Conservation (phyloP, 1,140 invertebrate genomes). For the Brachionus manjavacas region DNA sequence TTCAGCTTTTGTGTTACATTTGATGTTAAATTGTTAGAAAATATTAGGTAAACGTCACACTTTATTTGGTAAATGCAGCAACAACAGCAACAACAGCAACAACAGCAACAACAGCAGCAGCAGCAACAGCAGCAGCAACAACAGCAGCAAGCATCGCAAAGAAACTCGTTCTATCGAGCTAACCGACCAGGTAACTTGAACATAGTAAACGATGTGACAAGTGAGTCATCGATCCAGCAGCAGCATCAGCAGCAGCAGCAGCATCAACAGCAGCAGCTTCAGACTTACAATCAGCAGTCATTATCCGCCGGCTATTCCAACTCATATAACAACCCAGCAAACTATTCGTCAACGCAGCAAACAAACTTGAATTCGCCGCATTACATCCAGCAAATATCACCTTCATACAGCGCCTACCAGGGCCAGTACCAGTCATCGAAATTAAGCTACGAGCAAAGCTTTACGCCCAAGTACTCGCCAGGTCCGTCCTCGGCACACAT, state of each 20-base stretch:
- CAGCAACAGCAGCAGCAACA: neutral
- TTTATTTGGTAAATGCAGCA: neutral
- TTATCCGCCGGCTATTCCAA: constrained; percentile 10
- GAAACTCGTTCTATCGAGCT: constrained; percentile 36
- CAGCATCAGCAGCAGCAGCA: neutral
- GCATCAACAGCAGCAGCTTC: neutral
- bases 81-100: neutral
- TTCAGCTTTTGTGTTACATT: neutral
- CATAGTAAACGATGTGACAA: constrained; percentile 14
- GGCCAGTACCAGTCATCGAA: neutral
- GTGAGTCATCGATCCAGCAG: constrained; percentile 25
- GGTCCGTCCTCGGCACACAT: constrained; percentile 23
- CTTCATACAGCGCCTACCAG: neutral
- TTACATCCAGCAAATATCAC: constrained; percentile 28
- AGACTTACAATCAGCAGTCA: constrained; percentile 26
- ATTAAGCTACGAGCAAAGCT: constrained; percentile 21
- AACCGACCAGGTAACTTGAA: constrained; percentile 42
- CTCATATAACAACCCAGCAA: neutral
- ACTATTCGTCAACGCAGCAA: constrained; percentile 10
- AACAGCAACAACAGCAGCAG: neutral
- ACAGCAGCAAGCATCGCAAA: neutral
- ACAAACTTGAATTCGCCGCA: constrained; percentile 11
- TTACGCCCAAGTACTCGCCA: constrained; percentile 37
- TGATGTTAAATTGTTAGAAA: neutral
- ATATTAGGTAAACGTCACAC: constrained; percentile 3